phyloP scores from a whole-genome alignment of 2,797 vertebrate genomes.

The Kryptolebias ocellatus region DNA sequence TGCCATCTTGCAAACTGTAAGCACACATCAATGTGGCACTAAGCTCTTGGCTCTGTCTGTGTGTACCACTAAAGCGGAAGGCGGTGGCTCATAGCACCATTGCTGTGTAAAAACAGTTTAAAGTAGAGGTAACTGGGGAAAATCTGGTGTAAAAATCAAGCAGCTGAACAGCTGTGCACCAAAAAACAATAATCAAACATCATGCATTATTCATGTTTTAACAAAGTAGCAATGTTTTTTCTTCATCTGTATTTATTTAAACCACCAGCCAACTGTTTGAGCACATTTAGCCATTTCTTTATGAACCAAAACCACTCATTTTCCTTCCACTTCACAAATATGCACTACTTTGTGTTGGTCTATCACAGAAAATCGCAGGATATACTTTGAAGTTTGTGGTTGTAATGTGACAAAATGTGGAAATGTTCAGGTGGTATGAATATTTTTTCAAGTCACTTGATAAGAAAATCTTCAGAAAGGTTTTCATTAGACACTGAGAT shows the following conservation, averaged over 20 bases:
- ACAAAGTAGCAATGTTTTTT: too few species aligned
- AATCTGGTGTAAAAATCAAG: neutral
- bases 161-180: too few species aligned
- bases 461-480: neutral
- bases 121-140: neutral
- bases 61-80: neutral
- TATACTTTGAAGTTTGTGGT: neutral
- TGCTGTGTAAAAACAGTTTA: neutral
- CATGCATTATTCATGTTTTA: too few species aligned
- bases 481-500: neutral
- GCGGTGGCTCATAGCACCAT: neutral
- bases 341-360: neutral
- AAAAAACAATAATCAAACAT: too few species aligned
- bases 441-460: neutral
- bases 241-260: too few species aligned
- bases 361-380: too few species aligned
- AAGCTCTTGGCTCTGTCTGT: neutral
- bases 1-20: neutral
- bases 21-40: conserved; percentile 1
- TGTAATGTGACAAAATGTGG: neutral
- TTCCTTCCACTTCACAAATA: neutral
- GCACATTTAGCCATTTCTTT: too few species aligned
- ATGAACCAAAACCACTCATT: neutral
- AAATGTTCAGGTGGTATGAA: too few species aligned
- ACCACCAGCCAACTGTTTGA: too few species aligned